Percentiles rank a stretch among this genome's conserved stretches.
These are phyloP conservation scores for Pantherophis alleghaniensis DNA, from an alignment of 2,797 vertebrate genomes.

Conservation along the genomic window DNA sequence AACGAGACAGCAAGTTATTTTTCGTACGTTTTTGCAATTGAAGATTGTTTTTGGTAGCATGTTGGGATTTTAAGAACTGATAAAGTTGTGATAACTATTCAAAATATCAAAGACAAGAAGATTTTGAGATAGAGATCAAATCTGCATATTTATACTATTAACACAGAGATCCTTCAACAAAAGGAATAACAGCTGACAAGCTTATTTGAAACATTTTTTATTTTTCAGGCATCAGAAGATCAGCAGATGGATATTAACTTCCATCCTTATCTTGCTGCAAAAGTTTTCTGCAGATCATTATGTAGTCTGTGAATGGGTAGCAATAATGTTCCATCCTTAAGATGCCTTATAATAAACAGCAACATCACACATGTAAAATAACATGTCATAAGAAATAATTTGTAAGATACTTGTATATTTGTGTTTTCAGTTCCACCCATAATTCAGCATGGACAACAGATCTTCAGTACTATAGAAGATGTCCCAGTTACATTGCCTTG, in stretches of 20 bases:
- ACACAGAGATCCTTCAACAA: neutral
- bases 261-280: neutral
- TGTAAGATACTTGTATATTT: constrained; percentile 22
- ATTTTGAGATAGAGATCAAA: neutral
- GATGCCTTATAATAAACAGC: neutral
- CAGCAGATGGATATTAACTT: neutral
- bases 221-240: neutral
- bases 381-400: neutral
- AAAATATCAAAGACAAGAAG: neutral
- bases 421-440: constrained; percentile 83
- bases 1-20: neutral
- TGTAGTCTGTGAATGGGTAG: neutral
- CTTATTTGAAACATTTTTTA: neutral
- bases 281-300: neutral
- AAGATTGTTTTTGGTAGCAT: neutral
- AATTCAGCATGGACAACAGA: constrained; percentile 92
- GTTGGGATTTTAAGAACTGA: neutral
- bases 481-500: constrained; percentile 86
- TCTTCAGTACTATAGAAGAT: constrained; percentile 93
- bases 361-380: neutral
- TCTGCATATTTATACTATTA: neutral
- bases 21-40: neutral
- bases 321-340: neutral
- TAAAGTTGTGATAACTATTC: neutral
- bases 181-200: neutral